Conservation (phyloP, 1,140 invertebrate genomes). For the Dolichoris vasculosae region DNA sequence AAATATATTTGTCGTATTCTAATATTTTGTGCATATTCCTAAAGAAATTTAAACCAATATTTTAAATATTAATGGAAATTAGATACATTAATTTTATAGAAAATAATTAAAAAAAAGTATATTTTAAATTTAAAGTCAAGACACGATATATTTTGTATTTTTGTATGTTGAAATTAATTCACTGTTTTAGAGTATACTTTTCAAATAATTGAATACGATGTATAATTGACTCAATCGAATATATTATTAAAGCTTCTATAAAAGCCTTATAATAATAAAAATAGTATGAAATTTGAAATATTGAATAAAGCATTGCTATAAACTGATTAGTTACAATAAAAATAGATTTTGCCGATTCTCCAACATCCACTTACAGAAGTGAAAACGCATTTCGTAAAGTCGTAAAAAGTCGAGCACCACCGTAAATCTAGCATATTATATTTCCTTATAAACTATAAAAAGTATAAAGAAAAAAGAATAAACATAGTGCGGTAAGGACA, state of each 20-base stretch:
- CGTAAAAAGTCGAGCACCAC: conserved; percentile 19
- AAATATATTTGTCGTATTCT: too few species aligned
- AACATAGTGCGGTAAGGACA: conserved; percentile 1
- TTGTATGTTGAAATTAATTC: too few species aligned
- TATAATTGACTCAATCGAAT: neutral
- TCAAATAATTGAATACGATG: too few species aligned
- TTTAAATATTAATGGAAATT: too few species aligned
- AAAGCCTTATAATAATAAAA: conserved; percentile 4
- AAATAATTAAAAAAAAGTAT: too few species aligned
- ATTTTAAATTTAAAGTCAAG: too few species aligned
- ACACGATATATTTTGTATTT: too few species aligned
- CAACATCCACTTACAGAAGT: neutral
- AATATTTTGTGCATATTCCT: too few species aligned
- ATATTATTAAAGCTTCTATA: neutral
- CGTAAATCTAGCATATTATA: conserved; percentile 26
- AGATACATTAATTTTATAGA: too few species aligned
- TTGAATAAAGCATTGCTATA: neutral
- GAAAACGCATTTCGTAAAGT: conserved; percentile 25
- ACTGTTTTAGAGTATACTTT: too few species aligned
- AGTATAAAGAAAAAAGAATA: conserved; percentile 11
- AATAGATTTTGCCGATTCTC: neutral
- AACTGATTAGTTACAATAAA: neutral
- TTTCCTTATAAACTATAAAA: conserved; percentile 23
- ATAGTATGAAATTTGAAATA: neutral
- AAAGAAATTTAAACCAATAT: too few species aligned